Evolutionary conservation across 2,797 vertebrate species (phyloP).

Genomic region (Sparus aurata): DNA sequence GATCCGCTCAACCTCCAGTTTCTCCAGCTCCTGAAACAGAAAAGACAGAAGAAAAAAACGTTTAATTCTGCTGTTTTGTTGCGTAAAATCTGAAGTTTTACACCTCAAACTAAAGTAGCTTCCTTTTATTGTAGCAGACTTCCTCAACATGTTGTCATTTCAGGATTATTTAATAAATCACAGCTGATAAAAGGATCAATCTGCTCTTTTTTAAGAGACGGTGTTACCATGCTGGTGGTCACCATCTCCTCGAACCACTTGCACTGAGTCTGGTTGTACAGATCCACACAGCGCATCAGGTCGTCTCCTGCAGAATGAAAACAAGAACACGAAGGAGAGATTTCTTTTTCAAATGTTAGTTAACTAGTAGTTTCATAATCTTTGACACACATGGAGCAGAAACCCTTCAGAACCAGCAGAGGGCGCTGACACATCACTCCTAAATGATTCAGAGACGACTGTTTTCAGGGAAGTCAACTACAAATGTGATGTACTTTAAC

Average conservation of each 20-base stretch:
- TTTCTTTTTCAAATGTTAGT: background rate
- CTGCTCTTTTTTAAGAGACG: background rate
- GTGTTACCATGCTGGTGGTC: constrained; percentile 93
- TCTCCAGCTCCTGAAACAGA: constrained; percentile 93
- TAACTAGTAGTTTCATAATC: background rate
- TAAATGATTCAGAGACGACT: background rate
- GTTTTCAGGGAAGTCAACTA: background rate
- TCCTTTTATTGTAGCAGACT: too few relatives aligned
- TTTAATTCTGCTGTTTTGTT: background rate
- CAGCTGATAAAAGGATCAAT: background rate
- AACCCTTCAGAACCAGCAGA: constrained; percentile 55
- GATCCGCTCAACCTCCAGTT: constrained; percentile 95
- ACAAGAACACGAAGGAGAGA: background rate
- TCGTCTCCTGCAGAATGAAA: constrained; percentile 89
- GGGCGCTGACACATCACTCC: constrained; percentile 43
- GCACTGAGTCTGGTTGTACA: constrained; percentile 98
- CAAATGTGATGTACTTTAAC: background rate
- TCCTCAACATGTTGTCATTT: background rate
- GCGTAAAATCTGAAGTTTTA: too few relatives aligned
- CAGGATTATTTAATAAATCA: background rate
- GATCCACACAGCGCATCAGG: constrained; percentile 96
- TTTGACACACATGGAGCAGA: background rate
- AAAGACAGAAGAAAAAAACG: background rate
- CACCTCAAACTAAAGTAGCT: too few relatives aligned
- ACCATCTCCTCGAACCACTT: constrained; percentile 99